These are phyloP conservation scores for Eupeodes latifasciatus DNA, from an alignment of 2,888 invertebrate genomes.

Conservation along the genomic window DNA sequence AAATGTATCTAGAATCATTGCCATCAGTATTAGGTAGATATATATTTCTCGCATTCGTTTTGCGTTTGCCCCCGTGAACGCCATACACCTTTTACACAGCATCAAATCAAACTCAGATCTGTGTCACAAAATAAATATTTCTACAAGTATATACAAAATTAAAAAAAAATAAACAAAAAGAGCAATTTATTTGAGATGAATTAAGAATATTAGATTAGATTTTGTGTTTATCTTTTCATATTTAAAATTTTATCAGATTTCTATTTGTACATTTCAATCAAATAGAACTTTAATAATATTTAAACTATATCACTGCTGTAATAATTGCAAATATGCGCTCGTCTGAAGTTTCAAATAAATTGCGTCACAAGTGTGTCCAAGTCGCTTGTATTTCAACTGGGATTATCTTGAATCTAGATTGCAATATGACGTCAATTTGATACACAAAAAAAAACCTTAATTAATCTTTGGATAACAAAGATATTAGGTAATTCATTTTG, in stretches of 20 bases:
- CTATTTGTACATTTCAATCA: conserved; percentile 24
- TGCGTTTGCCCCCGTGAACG: not conserved
- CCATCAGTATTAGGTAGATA: not conserved
- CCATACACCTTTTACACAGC: conserved; percentile 17
- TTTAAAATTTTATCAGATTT: conserved; percentile 2
- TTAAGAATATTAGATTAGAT: not conserved
- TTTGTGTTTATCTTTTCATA: not conserved
- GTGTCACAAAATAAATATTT: conserved; percentile 32
- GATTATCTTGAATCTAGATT: not conserved
- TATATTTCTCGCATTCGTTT: not conserved
- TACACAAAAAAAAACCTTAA: not conserved
- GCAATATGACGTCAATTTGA: conserved; percentile 11
- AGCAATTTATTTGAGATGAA: conserved; percentile 10
- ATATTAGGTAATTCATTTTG: too few species aligned
- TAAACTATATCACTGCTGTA: conserved; percentile 12
- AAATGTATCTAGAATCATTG: conserved; percentile 14
- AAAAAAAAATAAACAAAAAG: not conserved
- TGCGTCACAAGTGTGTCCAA: not conserved
- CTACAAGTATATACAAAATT: not conserved
- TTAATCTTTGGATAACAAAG: not conserved
- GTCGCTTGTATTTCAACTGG: not conserved
- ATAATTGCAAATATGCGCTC: not conserved
- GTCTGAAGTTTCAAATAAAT: not conserved
- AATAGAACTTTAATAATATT: conserved; percentile 5
- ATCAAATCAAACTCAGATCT: conserved; percentile 23